These are phyloP conservation scores for Baronia brevicornis DNA, from an alignment of 2,888 invertebrate genomes.

Conservation along the genomic window DNA sequence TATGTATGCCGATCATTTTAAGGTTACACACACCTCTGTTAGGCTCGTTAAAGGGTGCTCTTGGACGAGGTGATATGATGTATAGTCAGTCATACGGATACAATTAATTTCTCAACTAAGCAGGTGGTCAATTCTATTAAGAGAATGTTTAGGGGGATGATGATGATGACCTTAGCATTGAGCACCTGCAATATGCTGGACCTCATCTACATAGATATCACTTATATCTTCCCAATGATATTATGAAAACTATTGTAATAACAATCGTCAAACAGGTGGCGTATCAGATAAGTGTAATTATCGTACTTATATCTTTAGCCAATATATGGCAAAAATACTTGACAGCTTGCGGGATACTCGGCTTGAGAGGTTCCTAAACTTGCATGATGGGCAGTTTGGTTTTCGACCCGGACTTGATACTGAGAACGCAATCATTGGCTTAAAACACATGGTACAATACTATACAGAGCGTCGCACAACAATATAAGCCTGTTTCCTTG, in stretches of 20 bases:
- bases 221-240: conserved; percentile 9
- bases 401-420: no score
- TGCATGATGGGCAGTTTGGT: no score
- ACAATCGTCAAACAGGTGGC: conserved; percentile 20
- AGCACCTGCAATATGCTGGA: conserved; percentile 19
- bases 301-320: conserved; percentile 20
- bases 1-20: conserved; percentile 11
- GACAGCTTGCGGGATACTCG: no score
- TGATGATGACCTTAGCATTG: conserved; percentile 18
- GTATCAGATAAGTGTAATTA: conserved; percentile 17
- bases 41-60: neutral
- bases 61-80: neutral
- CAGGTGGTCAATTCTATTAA: conserved; percentile 6
- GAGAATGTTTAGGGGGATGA: conserved; percentile 12
- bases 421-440: no score
- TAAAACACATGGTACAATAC: no score
- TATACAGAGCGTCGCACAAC: no score
- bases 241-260: conserved; percentile 17
- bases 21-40: conserved; percentile 3
- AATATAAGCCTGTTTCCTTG: conserved; percentile 14
- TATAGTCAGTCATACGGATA: neutral
- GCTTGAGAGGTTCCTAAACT: no score
- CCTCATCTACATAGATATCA: conserved; percentile 16
- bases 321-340: no score
- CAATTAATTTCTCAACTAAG: conserved; percentile 2